Evolutionary conservation across 2,797 vertebrate species (phyloP), one percentile per base, ranked within the genome.

Genomic region (Neosalanx taihuensis): DNA sequence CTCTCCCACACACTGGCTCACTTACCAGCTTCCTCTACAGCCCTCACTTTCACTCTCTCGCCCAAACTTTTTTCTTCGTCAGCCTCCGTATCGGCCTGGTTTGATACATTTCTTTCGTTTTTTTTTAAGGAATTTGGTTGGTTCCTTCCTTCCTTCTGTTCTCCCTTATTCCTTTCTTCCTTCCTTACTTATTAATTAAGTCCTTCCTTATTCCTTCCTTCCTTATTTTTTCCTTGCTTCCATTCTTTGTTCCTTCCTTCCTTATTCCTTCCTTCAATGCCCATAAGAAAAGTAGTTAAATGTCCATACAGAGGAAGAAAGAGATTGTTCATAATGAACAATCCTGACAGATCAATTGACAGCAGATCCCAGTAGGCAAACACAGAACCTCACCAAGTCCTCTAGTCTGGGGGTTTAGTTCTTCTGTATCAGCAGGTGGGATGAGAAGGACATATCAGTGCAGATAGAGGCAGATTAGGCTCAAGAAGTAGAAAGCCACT

Each of bases 1-100:
- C 12, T 82, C 85, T 83, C 81, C 80, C 83, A 86, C 87, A 82
- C 79, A 76, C 67, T 69, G 65, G 72, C 37, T 1, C 58, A 78
- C 35, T 78, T 67, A 26, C 18, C 30, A 70, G 74, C 71, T 76
- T 79, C 79, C 58, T 72, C 61, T 10, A 29, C 15, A 23, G 12
- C 10, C 2, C 64, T 67, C 17, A 13, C 26, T 51, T 18, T 26
- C 41, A 13, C 17, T 56, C 41, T 60, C 20, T 60, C 46, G 6
- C 12, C 5, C 6, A 4, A 13, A 13, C 30, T 18, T 6, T 35
- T 35, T 4, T 33, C 61, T 33, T 5, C 13, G 4, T 31, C 60
- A n/a, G 26, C 18, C 62, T 75, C 23, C n/a, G 3, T 18, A 53
- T 68, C 9, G 7, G 37, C 37, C 37, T 41, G 37, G 37, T 41